These are phyloP conservation scores for Pachymerium ferrugineum DNA, from an alignment of 2,888 invertebrate species.

Conservation along the genomic window DNA sequence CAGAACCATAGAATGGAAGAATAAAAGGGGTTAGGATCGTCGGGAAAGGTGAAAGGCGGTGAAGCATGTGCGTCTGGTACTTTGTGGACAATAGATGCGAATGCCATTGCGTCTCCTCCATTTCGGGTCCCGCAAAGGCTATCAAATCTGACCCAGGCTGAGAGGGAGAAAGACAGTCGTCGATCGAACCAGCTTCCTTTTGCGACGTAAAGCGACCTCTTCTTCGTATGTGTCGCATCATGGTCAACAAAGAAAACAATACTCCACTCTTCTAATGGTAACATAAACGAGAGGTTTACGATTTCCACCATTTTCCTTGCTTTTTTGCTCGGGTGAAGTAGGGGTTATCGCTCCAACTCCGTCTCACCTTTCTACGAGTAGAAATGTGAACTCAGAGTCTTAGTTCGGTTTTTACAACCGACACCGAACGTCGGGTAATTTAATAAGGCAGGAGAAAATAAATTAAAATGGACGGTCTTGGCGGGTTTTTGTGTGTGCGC, in stretches of 20 bases:
- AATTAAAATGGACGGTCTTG: slow-evolving; percentile 10
- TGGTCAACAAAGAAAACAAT: slow-evolving; percentile 3
- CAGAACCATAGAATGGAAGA: neutral
- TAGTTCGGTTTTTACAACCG: slow-evolving; percentile 13
- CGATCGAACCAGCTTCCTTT: slow-evolving; percentile 1
- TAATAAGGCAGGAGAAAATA: slow-evolving; percentile 1
- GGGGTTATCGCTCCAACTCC: slow-evolving; percentile 9
- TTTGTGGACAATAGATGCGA: slow-evolving; percentile 14
- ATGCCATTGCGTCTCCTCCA: neutral
- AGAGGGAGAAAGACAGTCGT: slow-evolving; percentile 1
- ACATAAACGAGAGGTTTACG: slow-evolving; percentile 14
- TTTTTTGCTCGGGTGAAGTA: neutral
- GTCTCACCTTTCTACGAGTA: slow-evolving; percentile 10
- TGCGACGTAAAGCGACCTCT: neutral
- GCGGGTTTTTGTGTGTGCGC: neutral
- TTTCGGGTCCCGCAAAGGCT: slow-evolving; percentile 10
- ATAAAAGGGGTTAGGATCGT: neutral
- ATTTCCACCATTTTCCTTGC: slow-evolving; percentile 11
- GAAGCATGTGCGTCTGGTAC: slow-evolving; percentile 15
- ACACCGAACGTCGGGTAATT: slow-evolving; percentile 12
- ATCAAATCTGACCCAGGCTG: neutral
- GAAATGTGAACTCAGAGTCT: neutral
- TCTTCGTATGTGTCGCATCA: neutral
- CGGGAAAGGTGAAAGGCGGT: neutral
- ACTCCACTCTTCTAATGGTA: neutral